Conservation (phyloP, 2,888 invertebrate species). For the Suillia variegata region DNA sequence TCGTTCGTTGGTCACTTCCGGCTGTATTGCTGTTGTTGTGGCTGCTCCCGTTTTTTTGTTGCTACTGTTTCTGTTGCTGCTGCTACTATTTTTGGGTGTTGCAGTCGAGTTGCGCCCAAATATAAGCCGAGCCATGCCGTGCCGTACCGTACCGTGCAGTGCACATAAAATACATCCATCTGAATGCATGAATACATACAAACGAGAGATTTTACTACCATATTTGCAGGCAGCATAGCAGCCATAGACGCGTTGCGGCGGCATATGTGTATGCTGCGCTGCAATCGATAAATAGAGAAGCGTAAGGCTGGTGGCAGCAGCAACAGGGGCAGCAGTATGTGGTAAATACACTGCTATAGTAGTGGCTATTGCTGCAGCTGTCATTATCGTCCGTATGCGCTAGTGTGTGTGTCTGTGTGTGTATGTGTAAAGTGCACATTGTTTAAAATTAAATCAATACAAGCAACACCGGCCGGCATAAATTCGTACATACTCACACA, state of each 20-base stretch:
- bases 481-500: too few species aligned
- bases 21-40: not conserved
- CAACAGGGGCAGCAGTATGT: not conserved
- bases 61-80: not conserved
- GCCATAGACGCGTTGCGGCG: not conserved
- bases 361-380: not conserved
- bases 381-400: too few species aligned
- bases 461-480: constrained; percentile 10
- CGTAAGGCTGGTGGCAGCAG: constrained; percentile 13
- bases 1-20: constrained; percentile 4
- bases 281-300: constrained; percentile 50
- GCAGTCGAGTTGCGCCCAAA: not conserved
- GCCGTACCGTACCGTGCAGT: not conserved
- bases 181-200: constrained; percentile 35
- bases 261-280: constrained; percentile 40
- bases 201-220: constrained; percentile 47
- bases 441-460: constrained; percentile 13
- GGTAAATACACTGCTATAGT: not conserved
- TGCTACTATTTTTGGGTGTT: not conserved
- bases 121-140: not conserved
- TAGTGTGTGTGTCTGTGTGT: too few species aligned
- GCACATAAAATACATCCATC: not conserved
- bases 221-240: not conserved
- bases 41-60: too few species aligned
- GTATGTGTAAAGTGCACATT: constrained; percentile 1